phyloP scores from a whole-genome alignment of 2,797 vertebrate species.

The Todus mexicanus region DNA sequence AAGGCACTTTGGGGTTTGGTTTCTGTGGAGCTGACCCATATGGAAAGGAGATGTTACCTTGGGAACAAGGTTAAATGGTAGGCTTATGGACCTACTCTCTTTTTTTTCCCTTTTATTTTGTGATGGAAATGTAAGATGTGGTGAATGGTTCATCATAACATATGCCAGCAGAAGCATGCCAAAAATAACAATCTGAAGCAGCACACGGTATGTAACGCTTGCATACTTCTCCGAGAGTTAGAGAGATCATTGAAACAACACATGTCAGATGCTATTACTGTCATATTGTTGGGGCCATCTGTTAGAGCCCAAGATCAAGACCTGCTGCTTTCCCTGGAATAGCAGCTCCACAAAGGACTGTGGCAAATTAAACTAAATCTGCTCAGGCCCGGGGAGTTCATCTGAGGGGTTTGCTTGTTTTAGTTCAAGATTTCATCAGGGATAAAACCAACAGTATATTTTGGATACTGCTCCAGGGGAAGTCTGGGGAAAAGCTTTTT shows the following conservation, averaged over 20 bases:
- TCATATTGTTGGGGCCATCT: conserved; percentile 79
- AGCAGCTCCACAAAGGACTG: conserved; percentile 60
- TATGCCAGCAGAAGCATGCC: conserved; percentile 76
- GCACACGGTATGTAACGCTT: conserved; percentile 71
- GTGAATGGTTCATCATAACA: conserved; percentile 72
- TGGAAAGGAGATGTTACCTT: conserved; percentile 45
- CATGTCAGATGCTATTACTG: conserved; percentile 79
- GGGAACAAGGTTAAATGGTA: conserved; percentile 63
- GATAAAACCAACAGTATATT: not conserved
- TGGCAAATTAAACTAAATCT: conserved; percentile 60
- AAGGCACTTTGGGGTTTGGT: not conserved
- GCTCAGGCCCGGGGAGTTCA: conserved; percentile 39
- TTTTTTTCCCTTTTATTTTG: conserved; percentile 34
- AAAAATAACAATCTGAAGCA: conserved; percentile 78
- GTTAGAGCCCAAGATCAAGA: conserved; percentile 76
- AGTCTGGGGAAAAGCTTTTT: not conserved
- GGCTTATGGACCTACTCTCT: conserved; percentile 33
- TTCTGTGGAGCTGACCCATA: conserved; percentile 29
- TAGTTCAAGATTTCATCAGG: not conserved
- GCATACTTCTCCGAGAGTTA: conserved; percentile 73
- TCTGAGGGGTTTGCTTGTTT: conserved; percentile 39
- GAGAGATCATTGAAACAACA: conserved; percentile 75
- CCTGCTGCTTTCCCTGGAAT: conserved; percentile 67
- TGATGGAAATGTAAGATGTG: conserved; percentile 75
- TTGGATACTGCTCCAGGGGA: not conserved